Conservation (phyloP, 1,140 invertebrate genomes). For the Drosophila parabipectinata region DNA sequence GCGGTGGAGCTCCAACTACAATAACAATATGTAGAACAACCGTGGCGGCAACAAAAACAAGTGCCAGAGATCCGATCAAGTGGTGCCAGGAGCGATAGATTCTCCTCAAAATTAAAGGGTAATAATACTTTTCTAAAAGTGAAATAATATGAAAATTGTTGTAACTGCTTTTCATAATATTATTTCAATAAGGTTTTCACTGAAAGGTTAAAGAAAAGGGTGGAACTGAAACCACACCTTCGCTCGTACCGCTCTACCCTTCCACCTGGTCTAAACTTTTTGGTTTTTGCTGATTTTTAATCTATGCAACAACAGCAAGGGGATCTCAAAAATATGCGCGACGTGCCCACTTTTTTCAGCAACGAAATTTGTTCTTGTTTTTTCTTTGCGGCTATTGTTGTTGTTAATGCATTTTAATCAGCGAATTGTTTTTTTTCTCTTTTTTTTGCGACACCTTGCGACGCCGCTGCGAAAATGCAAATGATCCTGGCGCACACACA, state of each 20-base stretch:
- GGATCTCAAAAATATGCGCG: constrained; percentile 63
- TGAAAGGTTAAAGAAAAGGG: not conserved
- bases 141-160: not conserved
- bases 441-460: constrained; percentile 68
- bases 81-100: constrained; percentile 26
- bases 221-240: constrained; percentile 3
- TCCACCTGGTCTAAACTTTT: constrained; percentile 33
- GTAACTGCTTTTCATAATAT: not conserved
- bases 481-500: constrained; percentile 65
- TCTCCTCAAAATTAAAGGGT: not conserved
- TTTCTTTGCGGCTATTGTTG: constrained; percentile 23
- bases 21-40: constrained; percentile 77
- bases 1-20: constrained; percentile 74
- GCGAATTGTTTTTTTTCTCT: constrained; percentile 1
- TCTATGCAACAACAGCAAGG: constrained; percentile 66
- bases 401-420: constrained; percentile 15
- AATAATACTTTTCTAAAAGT: not conserved
- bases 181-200: not conserved
- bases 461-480: constrained; percentile 65
- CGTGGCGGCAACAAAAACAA: constrained; percentile 46
- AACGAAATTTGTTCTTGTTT: constrained; percentile 60
- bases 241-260: not conserved
- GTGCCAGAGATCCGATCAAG: constrained; percentile 41
- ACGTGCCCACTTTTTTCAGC: constrained; percentile 76
- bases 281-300: constrained; percentile 55